These are phyloP conservation scores for Drosophila nr. medialis DNA, from an alignment of 2,888 invertebrate species.

Conservation along the genomic window DNA sequence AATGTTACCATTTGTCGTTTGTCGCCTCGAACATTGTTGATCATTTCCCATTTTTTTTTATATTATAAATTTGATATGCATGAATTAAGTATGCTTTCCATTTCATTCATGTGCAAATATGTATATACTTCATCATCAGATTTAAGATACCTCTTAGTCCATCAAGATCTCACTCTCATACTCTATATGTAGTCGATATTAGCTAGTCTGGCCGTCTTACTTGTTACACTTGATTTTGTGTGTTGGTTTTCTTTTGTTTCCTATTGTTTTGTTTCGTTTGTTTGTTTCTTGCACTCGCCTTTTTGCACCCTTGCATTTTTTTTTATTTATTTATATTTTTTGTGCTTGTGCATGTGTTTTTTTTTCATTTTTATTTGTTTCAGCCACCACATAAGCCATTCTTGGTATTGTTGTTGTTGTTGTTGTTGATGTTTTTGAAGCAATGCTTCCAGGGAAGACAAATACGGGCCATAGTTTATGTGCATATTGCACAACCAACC, in stretches of 20 bases:
- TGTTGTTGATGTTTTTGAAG: conserved; percentile 22
- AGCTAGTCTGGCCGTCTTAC: conserved; percentile 13
- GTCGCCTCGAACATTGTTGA: background rate
- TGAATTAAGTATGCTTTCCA: background rate
- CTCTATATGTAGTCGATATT: background rate
- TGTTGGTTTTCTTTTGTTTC: conserved; percentile 18
- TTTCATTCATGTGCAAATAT: background rate
- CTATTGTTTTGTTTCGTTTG: conserved; percentile 42
- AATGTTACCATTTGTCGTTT: background rate
- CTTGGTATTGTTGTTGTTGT: conserved; percentile 19
- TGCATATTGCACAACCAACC: conserved; percentile 11
- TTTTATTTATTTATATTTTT: conserved; percentile 17
- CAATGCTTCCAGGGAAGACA: conserved; percentile 3
- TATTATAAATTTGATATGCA: background rate
- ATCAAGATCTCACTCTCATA: background rate
- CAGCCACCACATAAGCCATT: conserved; percentile 56
- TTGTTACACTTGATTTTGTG: conserved; percentile 46
- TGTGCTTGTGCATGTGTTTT: background rate
- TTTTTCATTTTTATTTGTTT: conserved; percentile 53
- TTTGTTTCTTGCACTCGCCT: conserved; percentile 63
- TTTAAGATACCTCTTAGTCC: background rate
- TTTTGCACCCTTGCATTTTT: conserved; percentile 55
- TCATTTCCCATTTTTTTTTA: background rate
- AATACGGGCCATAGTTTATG: background rate
- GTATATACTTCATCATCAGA: background rate